Evolutionary conservation across 2,797 vertebrate species (phyloP).

Genomic region (Myiothlypis coronata): DNA sequence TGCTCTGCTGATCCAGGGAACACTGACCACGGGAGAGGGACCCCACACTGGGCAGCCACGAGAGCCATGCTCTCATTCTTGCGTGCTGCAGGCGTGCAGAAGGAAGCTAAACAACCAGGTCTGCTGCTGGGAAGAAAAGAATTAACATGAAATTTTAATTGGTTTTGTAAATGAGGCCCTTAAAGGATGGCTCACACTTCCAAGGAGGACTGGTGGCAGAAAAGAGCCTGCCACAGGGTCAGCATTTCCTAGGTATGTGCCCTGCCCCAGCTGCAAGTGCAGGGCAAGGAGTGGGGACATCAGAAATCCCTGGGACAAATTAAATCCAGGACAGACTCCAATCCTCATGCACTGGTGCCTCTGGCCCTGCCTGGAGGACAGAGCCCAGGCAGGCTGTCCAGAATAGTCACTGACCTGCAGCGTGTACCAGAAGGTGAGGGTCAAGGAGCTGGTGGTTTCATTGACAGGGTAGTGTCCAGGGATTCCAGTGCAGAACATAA

Average conservation of each 20-base stretch:
- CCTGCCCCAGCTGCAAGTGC: accelerated
- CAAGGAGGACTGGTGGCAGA: neutral
- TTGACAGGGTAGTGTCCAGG: slow-evolving; percentile 97
- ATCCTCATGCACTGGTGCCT: neutral
- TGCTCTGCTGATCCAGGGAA: neutral
- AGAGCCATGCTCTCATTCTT: neutral
- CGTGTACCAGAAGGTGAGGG: slow-evolving; percentile 97
- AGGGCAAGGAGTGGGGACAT: neutral
- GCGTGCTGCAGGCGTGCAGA: neutral
- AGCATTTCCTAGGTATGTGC: neutral
- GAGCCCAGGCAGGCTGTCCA: neutral
- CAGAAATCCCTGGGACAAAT: neutral
- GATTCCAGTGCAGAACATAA: slow-evolving; percentile 98
- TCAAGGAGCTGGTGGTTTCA: slow-evolving; percentile 97
- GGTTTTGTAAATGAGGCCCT: neutral
- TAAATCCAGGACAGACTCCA: neutral
- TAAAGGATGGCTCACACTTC: neutral
- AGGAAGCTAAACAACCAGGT: neutral
- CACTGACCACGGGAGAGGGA: neutral
- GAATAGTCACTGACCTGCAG: slow-evolving; percentile 77
- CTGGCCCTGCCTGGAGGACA: neutral
- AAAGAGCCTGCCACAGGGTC: neutral
- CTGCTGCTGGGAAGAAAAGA: neutral
- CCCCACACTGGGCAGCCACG: neutral
- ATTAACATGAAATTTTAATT: slow-evolving; percentile 17